Percentiles rank a stretch among this genome's conserved stretches.
Evolutionary conservation across 2,797 vertebrate genomes (phyloP).

Genomic region (Pristis pectinata): DNA sequence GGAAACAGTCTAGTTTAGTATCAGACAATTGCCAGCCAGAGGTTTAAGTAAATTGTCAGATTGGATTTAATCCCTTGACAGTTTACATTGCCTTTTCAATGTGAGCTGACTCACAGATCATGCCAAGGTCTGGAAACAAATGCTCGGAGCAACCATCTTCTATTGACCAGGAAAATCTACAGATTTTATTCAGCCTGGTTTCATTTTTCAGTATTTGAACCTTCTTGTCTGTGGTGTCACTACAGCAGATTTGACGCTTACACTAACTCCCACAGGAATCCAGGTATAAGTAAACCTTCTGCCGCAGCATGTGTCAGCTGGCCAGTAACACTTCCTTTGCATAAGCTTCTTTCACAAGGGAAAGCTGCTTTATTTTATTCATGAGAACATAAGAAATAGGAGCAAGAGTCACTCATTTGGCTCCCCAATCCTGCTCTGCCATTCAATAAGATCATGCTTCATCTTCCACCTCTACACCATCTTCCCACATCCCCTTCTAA

Average conservation of each 20-base stretch:
- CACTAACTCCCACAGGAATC: background rate
- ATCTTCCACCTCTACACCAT: too few relatives aligned
- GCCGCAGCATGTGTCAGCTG: background rate
- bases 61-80: too few relatives aligned
- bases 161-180: background rate
- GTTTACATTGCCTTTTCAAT: too few relatives aligned
- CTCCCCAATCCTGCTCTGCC: too few relatives aligned
- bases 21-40: too few relatives aligned
- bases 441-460: too few relatives aligned
- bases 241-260: background rate
- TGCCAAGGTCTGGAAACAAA: background rate
- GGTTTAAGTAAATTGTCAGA: too few relatives aligned
- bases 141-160: background rate
- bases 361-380: background rate
- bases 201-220: background rate
- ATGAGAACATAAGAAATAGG: too few relatives aligned
- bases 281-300: background rate
- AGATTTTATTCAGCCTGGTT: background rate
- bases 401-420: too few relatives aligned
- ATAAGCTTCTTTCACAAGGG: background rate
- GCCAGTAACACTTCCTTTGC: background rate
- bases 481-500: too few relatives aligned
- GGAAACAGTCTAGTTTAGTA: too few relatives aligned
- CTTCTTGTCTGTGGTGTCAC: background rate
- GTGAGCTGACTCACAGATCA: too few relatives aligned